phyloP scores from a whole-genome alignment of 2,797 vertebrate genomes.

The Dromococcyx pavoninus region DNA sequence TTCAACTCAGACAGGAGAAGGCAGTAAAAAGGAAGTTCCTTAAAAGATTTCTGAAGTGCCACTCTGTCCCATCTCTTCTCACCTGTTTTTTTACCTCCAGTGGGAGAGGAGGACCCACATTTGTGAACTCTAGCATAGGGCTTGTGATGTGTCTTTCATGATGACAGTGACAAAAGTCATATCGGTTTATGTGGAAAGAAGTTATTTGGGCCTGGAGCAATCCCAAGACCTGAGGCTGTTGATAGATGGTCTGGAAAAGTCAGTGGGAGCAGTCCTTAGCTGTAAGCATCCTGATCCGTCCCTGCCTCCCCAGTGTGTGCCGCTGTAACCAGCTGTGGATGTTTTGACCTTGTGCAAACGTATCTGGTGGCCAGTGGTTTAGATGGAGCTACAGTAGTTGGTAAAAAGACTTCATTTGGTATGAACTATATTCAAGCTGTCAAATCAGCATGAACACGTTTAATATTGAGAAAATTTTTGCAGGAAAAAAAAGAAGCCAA shows the following conservation, averaged over 20 bases:
- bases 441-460: constrained; percentile 20
- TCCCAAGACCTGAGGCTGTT: not conserved
- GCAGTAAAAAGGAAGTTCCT: not conserved
- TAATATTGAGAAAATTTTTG: constrained; percentile 10
- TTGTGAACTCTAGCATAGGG: not conserved
- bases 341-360: constrained; percentile 63
- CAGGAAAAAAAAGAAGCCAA: constrained; percentile 24
- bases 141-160: not conserved
- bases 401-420: constrained; percentile 68
- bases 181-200: not conserved
- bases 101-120: not conserved
- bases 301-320: constrained; percentile 35
- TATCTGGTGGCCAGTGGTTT: constrained; percentile 62
- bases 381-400: constrained; percentile 64
- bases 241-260: not conserved
- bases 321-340: constrained; percentile 50
- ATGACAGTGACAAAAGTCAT: not conserved
- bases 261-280: not conserved
- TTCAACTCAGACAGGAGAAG: not conserved
- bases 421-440: constrained; percentile 49
- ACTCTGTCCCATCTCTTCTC: not conserved
- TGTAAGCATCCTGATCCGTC: not conserved
- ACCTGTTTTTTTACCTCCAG: not conserved
- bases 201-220: not conserved
- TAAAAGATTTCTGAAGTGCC: not conserved